phyloP scores from a whole-genome alignment of 2,888 invertebrate genomes.

The Tinea pellionella region DNA sequence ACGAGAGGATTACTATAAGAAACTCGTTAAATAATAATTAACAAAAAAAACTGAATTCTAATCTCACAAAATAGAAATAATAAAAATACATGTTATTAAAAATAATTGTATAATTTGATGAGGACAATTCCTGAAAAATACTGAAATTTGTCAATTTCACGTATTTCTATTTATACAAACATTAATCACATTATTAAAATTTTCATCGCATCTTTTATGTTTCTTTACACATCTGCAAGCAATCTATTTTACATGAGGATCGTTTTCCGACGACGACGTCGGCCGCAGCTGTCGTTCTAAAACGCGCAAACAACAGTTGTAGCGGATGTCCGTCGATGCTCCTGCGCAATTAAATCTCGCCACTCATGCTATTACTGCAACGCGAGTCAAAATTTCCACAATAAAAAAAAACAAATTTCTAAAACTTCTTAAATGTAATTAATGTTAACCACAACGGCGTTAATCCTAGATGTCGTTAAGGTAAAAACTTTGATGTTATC shows the following conservation, averaged over 20 bases:
- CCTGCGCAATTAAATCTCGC: conserved; percentile 14
- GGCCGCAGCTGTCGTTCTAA: conserved; percentile 17
- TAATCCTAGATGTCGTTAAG: not conserved
- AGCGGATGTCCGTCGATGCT: conserved; percentile 23
- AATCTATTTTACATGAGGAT: conserved; percentile 1
- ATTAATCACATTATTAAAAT: conserved; percentile 2
- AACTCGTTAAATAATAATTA: too few relatives aligned
- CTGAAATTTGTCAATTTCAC: not conserved
- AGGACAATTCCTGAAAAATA: not conserved
- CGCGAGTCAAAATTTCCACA: not conserved
- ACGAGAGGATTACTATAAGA: too few relatives aligned
- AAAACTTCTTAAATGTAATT: not conserved
- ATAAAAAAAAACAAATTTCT: not conserved
- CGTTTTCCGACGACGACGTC: not conserved
- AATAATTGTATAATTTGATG: too few relatives aligned
- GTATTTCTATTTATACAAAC: not conserved
- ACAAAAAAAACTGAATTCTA: too few relatives aligned
- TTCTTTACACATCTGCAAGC: conserved; percentile 8
- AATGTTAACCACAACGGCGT: not conserved
- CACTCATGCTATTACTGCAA: conserved; percentile 14
- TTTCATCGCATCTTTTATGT: not conserved
- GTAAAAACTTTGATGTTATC: conserved; percentile 5
- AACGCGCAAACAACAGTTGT: conserved; percentile 18
- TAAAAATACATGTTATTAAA: too few relatives aligned
- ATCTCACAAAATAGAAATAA: too few relatives aligned